Evolutionary conservation across 2,113 vertebrate species (phyloP).

Genomic region (Vimba vimba): DNA sequence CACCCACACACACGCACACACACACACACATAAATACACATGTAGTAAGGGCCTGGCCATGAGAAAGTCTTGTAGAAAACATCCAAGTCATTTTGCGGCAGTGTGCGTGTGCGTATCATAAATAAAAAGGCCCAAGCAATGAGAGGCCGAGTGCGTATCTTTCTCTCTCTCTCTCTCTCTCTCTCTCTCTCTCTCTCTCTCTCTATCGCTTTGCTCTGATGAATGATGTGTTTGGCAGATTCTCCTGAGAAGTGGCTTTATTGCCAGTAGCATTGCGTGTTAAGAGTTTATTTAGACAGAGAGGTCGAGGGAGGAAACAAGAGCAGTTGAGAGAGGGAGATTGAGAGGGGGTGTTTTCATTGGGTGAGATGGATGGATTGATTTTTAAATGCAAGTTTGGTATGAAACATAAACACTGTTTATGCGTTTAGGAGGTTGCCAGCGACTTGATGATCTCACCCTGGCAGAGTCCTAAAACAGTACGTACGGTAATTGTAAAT

Average conservation of each 20-base stretch:
- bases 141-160: neutral
- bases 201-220: neutral
- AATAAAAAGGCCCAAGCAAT: neutral
- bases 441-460: neutral
- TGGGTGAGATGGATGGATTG: constrained; percentile 3
- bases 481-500: neutral
- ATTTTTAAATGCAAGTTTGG: constrained; percentile 9
- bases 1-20: constrained; percentile 33
- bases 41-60: neutral
- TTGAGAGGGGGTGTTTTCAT: neutral
- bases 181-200: neutral
- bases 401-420: neutral
- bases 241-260: constrained; percentile 29
- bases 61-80: neutral
- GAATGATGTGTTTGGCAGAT: constrained; percentile 55
- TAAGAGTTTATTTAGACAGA: constrained; percentile 61
- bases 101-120: neutral
- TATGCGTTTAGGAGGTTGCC: neutral
- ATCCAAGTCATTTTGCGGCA: neutral
- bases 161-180: neutral
- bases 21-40: constrained; percentile 36
- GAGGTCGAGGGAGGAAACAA: constrained; percentile 21
- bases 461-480: neutral
- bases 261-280: constrained; percentile 57
- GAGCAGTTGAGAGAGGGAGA: neutral